phyloP scores from a whole-genome alignment of 2,888 invertebrate genomes.

The Barypeithes pellucidus region DNA sequence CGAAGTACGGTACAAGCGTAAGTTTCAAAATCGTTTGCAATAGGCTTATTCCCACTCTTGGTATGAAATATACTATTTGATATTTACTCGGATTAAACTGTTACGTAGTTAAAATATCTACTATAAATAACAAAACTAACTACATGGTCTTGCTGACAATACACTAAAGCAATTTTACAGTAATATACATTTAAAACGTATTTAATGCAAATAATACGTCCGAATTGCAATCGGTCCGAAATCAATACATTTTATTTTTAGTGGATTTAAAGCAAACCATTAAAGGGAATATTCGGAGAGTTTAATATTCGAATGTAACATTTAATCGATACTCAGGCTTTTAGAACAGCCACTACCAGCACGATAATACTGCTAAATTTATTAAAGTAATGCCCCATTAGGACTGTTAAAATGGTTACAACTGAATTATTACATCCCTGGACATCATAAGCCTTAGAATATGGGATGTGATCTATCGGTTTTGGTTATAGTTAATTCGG shows the following conservation, averaged over 20 bases:
- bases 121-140: conserved; percentile 12
- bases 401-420: conserved; percentile 20
- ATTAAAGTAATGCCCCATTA: conserved; percentile 32
- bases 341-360: conserved; percentile 14
- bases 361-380: conserved; percentile 27
- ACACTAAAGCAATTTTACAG: conserved; percentile 18
- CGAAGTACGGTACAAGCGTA: too few species aligned
- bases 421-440: conserved; percentile 23
- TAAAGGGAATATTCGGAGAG: conserved; percentile 24
- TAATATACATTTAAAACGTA: conserved; percentile 25
- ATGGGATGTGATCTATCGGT: too few species aligned
- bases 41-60: too few species aligned
- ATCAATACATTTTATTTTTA: conserved; percentile 38
- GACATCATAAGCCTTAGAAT: conserved; percentile 15
- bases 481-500: too few species aligned
- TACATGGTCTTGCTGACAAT: conserved; percentile 2
- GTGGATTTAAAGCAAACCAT: conserved; percentile 34
- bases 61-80: too few species aligned
- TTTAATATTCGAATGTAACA: conserved; percentile 26
- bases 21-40: too few species aligned
- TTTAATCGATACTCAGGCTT: conserved; percentile 24
- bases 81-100: too few species aligned
- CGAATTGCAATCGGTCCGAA: conserved; percentile 24
- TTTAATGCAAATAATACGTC: conserved; percentile 28
- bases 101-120: too few species aligned